phyloP scores from a whole-genome alignment of 2,888 invertebrate genomes.

The Synergus laeviventris region DNA sequence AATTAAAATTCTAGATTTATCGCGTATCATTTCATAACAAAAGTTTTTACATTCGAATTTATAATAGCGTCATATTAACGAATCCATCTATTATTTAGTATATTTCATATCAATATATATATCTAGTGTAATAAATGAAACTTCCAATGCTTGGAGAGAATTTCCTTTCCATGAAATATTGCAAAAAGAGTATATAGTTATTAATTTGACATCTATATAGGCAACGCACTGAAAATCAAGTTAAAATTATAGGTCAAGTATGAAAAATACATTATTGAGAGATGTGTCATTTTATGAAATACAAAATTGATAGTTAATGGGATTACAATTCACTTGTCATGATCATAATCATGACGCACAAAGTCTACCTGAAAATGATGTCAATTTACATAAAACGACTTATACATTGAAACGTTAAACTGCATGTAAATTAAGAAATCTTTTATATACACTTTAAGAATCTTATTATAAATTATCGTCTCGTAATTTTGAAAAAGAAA shows the following conservation, averaged over 20 bases:
- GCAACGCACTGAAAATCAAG: not conserved
- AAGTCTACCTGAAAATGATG: constrained; percentile 10
- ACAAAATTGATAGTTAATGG: not conserved
- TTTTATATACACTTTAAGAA: too few relatives aligned
- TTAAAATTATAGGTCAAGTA: not conserved
- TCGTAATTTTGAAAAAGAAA: not conserved
- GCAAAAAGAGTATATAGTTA: too few relatives aligned
- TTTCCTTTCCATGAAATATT: too few relatives aligned
- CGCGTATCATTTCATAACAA: constrained; percentile 7
- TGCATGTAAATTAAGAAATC: not conserved
- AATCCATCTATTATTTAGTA: constrained; percentile 16
- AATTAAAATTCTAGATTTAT: constrained; percentile 26
- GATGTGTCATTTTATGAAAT: not conserved
- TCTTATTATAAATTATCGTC: too few relatives aligned
- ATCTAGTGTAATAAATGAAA: not conserved
- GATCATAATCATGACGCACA: constrained; percentile 11
- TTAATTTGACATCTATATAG: too few relatives aligned
- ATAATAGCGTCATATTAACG: constrained; percentile 8
- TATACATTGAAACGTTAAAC: not conserved
- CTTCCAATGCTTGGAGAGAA: not conserved
- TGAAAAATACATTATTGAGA: not conserved
- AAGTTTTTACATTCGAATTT: constrained; percentile 10
- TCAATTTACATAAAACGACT: not conserved
- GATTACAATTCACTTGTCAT: constrained; percentile 8
- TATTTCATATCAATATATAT: not conserved